phyloP scores from a whole-genome alignment of 2,113 vertebrate species.

The Peucedramus taeniatus region DNA sequence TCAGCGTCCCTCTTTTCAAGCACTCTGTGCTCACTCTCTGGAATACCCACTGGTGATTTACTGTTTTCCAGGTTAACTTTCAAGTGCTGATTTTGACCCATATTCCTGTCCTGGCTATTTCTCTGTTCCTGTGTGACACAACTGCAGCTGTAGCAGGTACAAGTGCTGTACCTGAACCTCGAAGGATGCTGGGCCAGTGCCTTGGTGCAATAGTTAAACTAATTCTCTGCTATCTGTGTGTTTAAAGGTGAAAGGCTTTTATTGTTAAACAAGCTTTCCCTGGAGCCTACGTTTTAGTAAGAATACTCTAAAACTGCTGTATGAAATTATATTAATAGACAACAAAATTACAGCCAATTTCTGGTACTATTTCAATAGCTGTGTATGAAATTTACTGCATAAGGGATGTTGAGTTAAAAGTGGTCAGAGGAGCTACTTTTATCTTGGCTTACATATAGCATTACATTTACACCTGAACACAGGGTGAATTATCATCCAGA shows the following conservation, averaged over 20 bases:
- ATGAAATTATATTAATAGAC: conserved; percentile 36
- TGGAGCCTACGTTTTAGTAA: background rate
- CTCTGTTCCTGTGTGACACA: background rate
- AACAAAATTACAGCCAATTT: conserved; percentile 43
- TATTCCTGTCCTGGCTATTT: background rate
- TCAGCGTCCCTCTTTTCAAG: background rate
- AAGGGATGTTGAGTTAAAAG: conserved; percentile 62
- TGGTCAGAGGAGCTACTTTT: conserved; percentile 51
- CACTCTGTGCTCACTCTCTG: background rate
- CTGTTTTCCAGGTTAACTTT: conserved; percentile 22
- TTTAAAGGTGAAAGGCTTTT: conserved; percentile 13
- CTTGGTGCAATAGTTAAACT: background rate
- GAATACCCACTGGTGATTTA: background rate
- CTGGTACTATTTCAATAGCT: conserved; percentile 34
- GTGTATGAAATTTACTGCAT: conserved; percentile 54
- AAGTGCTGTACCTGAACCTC: background rate
- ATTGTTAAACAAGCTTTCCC: conserved; percentile 29
- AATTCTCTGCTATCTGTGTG: background rate
- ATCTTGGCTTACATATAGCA: conserved; percentile 61
- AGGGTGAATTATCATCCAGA: conserved; percentile 63
- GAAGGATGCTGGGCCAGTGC: background rate
- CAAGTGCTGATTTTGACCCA: conserved; percentile 43
- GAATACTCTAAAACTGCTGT: conserved; percentile 1
- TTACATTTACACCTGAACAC: conserved; percentile 67
- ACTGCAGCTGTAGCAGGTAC: background rate